Percentiles rank a stretch among this genome's conserved stretches.
These are phyloP conservation scores for Cranoglanis bouderius DNA, from an alignment of 2,113 vertebrate genomes.

Conservation along the genomic window DNA sequence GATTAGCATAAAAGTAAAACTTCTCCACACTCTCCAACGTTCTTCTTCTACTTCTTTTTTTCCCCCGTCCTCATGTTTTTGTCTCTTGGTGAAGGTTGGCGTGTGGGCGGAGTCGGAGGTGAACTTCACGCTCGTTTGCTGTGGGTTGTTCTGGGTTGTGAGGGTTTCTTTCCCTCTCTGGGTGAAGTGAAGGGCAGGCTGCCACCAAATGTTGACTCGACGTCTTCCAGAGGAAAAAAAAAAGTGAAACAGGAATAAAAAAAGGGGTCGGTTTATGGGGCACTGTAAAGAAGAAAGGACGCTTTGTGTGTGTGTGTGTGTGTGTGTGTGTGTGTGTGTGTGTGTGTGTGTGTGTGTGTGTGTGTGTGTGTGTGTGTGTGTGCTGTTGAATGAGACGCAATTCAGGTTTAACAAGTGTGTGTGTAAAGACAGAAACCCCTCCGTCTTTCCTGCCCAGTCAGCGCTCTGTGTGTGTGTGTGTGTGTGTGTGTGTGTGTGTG, in stretches of 20 bases:
- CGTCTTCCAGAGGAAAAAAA: neutral
- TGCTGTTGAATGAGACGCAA: neutral
- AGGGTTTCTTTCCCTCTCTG: neutral
- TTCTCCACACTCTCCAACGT: neutral
- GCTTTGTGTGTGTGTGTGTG: neutral
- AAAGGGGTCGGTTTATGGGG: neutral
- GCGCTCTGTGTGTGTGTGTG: neutral
- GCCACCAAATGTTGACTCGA: neutral
- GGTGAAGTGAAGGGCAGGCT: conserved; percentile 7
- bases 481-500: neutral
- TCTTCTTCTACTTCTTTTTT: neutral
- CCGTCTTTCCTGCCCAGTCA: neutral
- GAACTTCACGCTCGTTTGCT: neutral
- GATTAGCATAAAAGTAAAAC: neutral
- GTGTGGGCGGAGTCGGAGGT: neutral
- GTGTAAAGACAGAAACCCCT: conserved; percentile 4
- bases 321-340: conserved; percentile 8
- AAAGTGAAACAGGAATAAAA: neutral
- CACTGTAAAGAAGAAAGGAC: neutral
- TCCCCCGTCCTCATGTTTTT: neutral
- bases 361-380: conserved; percentile 12
- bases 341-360: neutral
- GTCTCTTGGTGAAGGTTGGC: neutral
- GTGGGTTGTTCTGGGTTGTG: neutral
- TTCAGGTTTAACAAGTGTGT: conserved; percentile 15